Conservation (phyloP, 1,140 invertebrate genomes). For the Chrysopa pallens region DNA sequence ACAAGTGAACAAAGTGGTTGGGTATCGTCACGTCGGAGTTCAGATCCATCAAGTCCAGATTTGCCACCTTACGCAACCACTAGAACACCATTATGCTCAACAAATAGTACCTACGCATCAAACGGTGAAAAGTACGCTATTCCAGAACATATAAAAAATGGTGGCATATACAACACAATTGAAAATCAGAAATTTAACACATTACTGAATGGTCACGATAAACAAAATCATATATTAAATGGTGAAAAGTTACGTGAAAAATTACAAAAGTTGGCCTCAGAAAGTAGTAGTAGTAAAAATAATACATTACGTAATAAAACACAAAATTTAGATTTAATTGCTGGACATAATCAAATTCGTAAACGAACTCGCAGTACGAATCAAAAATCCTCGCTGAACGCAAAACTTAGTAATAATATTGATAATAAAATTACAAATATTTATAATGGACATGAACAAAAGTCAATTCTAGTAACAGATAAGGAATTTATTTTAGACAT, state of each 20-base stretch:
- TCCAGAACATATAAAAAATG: too few species aligned
- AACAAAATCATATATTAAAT: conserved; percentile 21
- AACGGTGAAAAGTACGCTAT: conserved; percentile 8
- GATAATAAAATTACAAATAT: background rate
- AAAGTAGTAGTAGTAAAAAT: conserved; percentile 6
- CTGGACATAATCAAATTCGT: conserved; percentile 18
- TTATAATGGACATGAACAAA: conserved; percentile 2
- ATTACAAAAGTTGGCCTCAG: conserved; percentile 32
- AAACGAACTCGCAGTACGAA: conserved; percentile 9
- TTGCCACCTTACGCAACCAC: conserved; percentile 17
- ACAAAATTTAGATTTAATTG: conserved; percentile 4
- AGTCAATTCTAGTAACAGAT: background rate
- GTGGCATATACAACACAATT: conserved; percentile 6
- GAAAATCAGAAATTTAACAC: conserved; percentile 24
- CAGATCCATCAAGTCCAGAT: conserved; percentile 33
- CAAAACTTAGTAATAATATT: background rate
- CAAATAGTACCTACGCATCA: conserved; percentile 8
- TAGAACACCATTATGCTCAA: conserved; percentile 4
- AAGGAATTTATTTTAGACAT: background rate
- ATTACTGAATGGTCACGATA: background rate
- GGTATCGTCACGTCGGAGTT: conserved; percentile 50
- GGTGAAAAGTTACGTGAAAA: conserved; percentile 37
- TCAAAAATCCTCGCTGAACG: background rate
- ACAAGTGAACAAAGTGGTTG: conserved; percentile 56
- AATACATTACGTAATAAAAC: conserved; percentile 2